Evolutionary conservation across 2,888 invertebrate genomes (phyloP), one percentile per base, ranked within the genome.

Genomic region (Metopia argyrocephala): DNA sequence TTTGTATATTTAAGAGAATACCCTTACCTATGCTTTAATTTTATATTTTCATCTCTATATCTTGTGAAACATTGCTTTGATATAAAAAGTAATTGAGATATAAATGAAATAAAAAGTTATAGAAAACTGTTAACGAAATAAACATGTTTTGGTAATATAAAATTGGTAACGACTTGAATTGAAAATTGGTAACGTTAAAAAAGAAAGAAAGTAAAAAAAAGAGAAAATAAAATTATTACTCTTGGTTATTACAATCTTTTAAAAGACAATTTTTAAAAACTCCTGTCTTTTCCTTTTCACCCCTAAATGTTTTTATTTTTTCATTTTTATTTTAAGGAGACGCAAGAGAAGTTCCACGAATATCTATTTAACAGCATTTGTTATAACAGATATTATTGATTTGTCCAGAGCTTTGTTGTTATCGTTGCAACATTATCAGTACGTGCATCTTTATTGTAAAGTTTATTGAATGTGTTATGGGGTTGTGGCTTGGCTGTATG

Each of bases 341-440:
- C 92, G 94, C 64, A 95, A 95, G 95, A 91, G 94, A 85, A 93
- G 94, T 82, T 94, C 95, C 48, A 95, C 95, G 76, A 95, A 95
- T 89, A 92, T 93, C 78, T 95, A 95, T 89, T 91, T 95, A 83
- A 93, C 94, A 69, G 94, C 94, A 0, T 89, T 95, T 83, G 95
- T 95, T 56, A 91, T 94, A 78, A 94, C 94, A 74, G 95, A 95
- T 86, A 92, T 94, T 78, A 91, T 94, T 76, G 94, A 94, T 89
- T 91, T 95, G 75, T 89, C 94, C 61, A 93, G 94, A 87, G 92
- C 92, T 52, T 92, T 95, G 84, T 89, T 93, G 48, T 90, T 95
- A 71, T 93, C 93, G 1, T 90, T 94, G 73, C 90, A 92, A 84
- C 93, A 94, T 87, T 93, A 93, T 85, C 91, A 92, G 23, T 91